Conservation (phyloP, 2,797 vertebrate genomes). For the Chaetophractus vellerosus region DNA sequence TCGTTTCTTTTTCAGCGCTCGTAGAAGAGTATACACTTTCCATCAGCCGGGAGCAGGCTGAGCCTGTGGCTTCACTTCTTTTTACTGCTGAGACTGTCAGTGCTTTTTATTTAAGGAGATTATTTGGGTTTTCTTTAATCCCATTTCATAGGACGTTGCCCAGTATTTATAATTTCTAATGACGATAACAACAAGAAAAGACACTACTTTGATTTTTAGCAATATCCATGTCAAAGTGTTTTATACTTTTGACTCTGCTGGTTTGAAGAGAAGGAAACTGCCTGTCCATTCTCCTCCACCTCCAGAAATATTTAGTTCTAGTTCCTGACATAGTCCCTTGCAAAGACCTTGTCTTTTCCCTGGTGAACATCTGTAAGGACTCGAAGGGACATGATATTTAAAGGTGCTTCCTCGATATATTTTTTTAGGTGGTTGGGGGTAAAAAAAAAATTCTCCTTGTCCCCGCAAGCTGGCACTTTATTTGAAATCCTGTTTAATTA, state of each 20-base stretch:
- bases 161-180: constrained; percentile 79
- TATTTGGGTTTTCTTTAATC: constrained; percentile 87
- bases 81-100: constrained; percentile 74
- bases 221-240: constrained; percentile 81
- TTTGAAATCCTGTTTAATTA: constrained; percentile 91
- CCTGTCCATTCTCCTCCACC: constrained; percentile 73
- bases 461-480: constrained; percentile 83
- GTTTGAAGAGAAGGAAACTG: constrained; percentile 77
- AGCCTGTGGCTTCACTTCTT: constrained; percentile 81
- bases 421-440: constrained; percentile 74
- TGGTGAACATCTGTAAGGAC: constrained; percentile 74
- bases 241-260: constrained; percentile 68
- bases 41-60: constrained; percentile 83
- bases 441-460: constrained; percentile 77
- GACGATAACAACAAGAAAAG: constrained; percentile 73
- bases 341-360: constrained; percentile 65
- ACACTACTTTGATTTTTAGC: constrained; percentile 82
- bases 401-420: constrained; percentile 62
- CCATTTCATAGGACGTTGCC: constrained; percentile 81
- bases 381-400: constrained; percentile 74
- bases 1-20: not conserved
- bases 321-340: constrained; percentile 79
- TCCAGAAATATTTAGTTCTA: constrained; percentile 84
- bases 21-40: constrained; percentile 45
- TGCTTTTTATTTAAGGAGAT: constrained; percentile 86